Percentiles rank a stretch among this genome's conserved stretches.
Evolutionary conservation across 2,888 invertebrate genomes (phyloP).

Genomic region (Erannis defoliaria): DNA sequence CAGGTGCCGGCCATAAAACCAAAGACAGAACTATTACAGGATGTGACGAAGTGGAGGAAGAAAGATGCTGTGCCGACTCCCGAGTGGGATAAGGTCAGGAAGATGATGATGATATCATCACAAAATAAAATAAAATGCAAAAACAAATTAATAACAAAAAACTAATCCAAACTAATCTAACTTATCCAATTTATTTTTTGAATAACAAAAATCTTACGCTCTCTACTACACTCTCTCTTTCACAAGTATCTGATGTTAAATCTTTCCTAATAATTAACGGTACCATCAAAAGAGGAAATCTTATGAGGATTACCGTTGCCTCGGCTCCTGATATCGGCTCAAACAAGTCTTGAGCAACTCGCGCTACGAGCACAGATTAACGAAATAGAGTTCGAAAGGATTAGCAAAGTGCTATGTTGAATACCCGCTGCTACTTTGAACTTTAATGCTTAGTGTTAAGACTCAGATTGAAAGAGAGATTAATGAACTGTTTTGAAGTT

Average conservation of each 20-base stretch:
- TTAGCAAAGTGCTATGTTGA: slow-evolving; percentile 54
- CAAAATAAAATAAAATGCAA: no score
- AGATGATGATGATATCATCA: no score
- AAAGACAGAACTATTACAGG: no score
- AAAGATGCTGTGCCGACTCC: no score
- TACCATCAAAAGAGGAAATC: slow-evolving; percentile 65
- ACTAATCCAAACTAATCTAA: no score
- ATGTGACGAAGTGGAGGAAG: no score
- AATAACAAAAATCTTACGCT: not conserved
- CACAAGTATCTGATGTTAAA: slow-evolving; percentile 39
- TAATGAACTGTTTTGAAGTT: slow-evolving; percentile 38
- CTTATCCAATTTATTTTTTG: no score
- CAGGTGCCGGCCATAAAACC: no score
- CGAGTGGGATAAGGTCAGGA: no score
- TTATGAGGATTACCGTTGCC: slow-evolving; percentile 62
- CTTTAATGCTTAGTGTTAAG: slow-evolving; percentile 38
- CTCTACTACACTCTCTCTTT: slow-evolving; percentile 24
- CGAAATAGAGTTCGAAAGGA: slow-evolving; percentile 66
- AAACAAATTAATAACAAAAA: no score
- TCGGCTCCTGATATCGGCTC: slow-evolving; percentile 61
- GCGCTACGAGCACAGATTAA: slow-evolving; percentile 66
- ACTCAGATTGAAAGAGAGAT: slow-evolving; percentile 36
- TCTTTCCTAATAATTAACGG: slow-evolving; percentile 62
- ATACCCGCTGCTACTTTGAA: slow-evolving; percentile 47
- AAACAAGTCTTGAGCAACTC: slow-evolving; percentile 65